Evolutionary conservation across 2,888 invertebrate species (phyloP), one percentile per base, ranked within the genome.

Genomic region (Cantharis lateralis): DNA sequence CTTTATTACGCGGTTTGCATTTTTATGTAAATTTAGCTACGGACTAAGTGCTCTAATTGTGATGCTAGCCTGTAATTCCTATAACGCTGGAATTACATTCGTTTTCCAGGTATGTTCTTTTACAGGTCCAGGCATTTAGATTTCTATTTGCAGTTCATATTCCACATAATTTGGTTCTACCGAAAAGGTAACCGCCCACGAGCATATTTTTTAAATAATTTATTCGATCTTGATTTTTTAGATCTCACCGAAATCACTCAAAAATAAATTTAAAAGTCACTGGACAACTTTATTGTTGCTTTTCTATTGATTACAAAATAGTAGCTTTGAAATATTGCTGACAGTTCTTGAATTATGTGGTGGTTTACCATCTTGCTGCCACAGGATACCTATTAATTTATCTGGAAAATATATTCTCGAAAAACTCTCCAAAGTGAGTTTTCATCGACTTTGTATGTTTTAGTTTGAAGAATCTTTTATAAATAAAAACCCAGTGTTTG

Each of bases 31-130:
- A 78, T 78, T 78, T 70, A 70, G 78, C 48, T 62, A 71, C 78
- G 72, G 73, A 77, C 79, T 76, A 79, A 79, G 76, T 79, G 76
- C 72, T 70, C 76, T 79, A 79, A 79, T 79, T 79, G 79, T 79
- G 76, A 79, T 79, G 76, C 79, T 76, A 72, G 66, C 72, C 79
- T 70, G 74, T 74, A 79, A 72, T 79, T 76, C 76, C 69, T 74
- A 69, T 79, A 79, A 79, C 79, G 72, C 66, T 62, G 70, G 75
- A 79, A 79, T 79, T 77, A 79, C 76, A 74, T 79, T 79, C 76
- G 79, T 79, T 77, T 78, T 74, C 70, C 76, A 76, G 75, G 74
- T 74, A 72, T 70, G 76, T 72, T 72, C 71, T 74, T 79, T 74
- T 74, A 69, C 79, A 74, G 72, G 79, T 75, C 61, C 66, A 48